These are phyloP conservation scores for Rostratula benghalensis DNA, from an alignment of 2,113 vertebrate species.

Conservation along the genomic window DNA sequence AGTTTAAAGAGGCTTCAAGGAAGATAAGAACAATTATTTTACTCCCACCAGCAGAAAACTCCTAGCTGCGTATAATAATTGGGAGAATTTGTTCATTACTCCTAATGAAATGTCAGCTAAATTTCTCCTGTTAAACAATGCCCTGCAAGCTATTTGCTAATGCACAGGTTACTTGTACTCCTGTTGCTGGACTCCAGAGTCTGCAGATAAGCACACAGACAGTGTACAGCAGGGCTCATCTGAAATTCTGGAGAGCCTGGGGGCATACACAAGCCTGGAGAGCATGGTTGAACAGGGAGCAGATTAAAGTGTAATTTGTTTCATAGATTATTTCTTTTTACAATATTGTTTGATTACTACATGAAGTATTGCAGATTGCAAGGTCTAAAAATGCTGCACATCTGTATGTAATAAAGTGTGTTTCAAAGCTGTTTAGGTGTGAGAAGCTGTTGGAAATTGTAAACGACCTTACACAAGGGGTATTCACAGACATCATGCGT, in stretches of 20 bases:
- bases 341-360: background rate
- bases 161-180: background rate
- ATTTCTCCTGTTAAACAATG: constrained; percentile 10
- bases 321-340: constrained; percentile 15
- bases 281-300: background rate
- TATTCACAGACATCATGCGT: background rate
- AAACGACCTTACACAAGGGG: background rate
- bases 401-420: background rate
- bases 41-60: background rate
- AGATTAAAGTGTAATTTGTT: constrained; percentile 19
- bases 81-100: background rate
- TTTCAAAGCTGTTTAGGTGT: constrained; percentile 17
- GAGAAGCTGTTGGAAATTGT: background rate
- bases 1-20: background rate
- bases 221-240: background rate
- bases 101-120: constrained; percentile 28
- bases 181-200: background rate
- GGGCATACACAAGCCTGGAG: background rate
- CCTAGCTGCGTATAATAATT: background rate
- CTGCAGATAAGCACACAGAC: background rate
- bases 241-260: background rate
- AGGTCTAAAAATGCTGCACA: background rate
- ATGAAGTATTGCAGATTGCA: background rate
- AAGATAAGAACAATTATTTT: background rate
- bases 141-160: background rate